phyloP scores from a whole-genome alignment of 2,888 invertebrate species.

The Limnephilus lunatus region DNA sequence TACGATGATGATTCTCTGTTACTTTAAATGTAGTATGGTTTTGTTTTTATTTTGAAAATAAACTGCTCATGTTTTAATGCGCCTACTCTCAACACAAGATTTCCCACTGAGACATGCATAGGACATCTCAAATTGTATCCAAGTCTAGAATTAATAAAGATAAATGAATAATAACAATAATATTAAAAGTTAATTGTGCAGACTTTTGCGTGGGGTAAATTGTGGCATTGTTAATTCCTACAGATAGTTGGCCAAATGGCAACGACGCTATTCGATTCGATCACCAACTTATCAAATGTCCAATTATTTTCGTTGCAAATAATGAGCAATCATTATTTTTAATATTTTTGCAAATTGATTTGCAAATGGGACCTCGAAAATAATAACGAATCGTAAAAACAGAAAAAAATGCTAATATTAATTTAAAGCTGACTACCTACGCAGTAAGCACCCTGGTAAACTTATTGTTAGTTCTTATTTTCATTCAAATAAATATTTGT shows the following conservation, averaged over 20 bases:
- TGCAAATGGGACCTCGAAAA: not conserved
- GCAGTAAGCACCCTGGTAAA: not conserved
- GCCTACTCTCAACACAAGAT: too few species aligned
- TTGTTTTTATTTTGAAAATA: too few species aligned
- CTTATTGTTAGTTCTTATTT: not conserved
- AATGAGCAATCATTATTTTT: not conserved
- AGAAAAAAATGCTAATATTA: not conserved
- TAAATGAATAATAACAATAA: too few species aligned
- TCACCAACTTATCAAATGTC: not conserved
- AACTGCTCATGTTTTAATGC: too few species aligned
- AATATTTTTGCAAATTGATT: slow-evolving; percentile 2
- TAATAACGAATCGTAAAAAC: not conserved
- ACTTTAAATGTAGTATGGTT: too few species aligned
- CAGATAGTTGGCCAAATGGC: not conserved
- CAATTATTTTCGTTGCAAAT: not conserved
- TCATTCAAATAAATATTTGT: not conserved
- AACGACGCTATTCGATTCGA: not conserved
- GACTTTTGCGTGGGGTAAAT: not conserved
- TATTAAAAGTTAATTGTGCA: not conserved
- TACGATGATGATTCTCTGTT: too few species aligned
- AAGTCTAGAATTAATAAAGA: too few species aligned
- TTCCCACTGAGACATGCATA: too few species aligned
- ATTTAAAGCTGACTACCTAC: not conserved
- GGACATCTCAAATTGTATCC: too few species aligned
- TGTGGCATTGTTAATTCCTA: not conserved